These are phyloP conservation scores for Falco biarmicus DNA, from an alignment of 2,797 vertebrate species.

Conservation along the genomic window DNA sequence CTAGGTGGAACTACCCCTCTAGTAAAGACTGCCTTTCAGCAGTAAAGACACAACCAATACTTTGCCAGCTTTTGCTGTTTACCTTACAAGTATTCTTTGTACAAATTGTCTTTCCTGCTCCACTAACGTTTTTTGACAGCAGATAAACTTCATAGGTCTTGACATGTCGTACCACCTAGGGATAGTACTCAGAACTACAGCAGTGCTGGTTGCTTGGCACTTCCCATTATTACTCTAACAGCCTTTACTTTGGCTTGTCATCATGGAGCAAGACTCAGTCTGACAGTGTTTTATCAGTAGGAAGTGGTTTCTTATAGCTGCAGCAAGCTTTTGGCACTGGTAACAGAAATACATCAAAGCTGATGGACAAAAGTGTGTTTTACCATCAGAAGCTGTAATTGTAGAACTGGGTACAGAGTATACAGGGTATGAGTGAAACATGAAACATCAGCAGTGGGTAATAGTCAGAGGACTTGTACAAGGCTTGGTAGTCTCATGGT, in stretches of 20 bases:
- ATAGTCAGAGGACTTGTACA: no score
- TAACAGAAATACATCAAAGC: not conserved
- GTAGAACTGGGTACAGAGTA: not conserved
- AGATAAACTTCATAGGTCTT: not conserved
- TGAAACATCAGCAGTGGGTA: no score
- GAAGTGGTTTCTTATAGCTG: not conserved
- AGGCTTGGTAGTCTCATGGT: no score
- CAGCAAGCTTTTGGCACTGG: not conserved
- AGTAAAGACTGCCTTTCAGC: not conserved
- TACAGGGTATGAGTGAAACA: no score
- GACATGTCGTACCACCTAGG: not conserved
- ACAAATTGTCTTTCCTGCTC: not conserved
- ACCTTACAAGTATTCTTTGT: not conserved
- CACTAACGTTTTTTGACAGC: not conserved
- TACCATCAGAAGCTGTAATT: not conserved
- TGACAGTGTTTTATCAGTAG: not conserved
- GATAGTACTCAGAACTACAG: not conserved
- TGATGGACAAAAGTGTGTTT: not conserved
- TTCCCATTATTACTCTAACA: not conserved
- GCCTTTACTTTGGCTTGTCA: not conserved
- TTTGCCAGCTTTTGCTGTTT: not conserved
- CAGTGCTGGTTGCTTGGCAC: not conserved
- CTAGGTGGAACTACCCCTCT: not conserved
- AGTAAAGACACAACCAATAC: not conserved
- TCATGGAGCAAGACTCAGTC: not conserved